Evolutionary conservation across 2,888 invertebrate genomes (phyloP).

Genomic region (Apamea epomidion): DNA sequence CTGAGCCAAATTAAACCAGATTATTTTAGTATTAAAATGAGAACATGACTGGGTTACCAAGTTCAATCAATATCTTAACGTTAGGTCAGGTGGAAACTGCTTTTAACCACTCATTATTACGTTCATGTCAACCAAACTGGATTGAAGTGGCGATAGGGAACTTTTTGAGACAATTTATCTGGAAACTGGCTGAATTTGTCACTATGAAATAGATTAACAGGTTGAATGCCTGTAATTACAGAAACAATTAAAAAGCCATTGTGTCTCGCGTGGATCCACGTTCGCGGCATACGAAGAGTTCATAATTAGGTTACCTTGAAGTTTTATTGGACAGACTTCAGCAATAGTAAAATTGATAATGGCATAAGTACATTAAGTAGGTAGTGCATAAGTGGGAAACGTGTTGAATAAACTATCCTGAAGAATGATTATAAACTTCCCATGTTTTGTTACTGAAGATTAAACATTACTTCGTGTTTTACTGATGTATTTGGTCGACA

Average conservation of each 20-base stretch:
- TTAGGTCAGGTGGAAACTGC: constrained; percentile 54
- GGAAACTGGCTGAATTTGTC: constrained; percentile 1
- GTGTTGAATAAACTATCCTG: constrained; percentile 51
- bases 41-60: constrained; percentile 57
- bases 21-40: constrained; percentile 50
- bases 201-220: neutral
- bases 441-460: constrained; percentile 20
- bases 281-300: no score
- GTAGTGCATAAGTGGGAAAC: neutral
- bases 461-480: constrained; percentile 38
- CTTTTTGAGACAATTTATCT: constrained; percentile 1
- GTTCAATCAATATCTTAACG: constrained; percentile 56
- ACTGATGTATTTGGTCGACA: neutral
- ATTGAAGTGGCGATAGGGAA: constrained; percentile 3
- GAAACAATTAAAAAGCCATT: no score
- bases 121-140: constrained; percentile 27
- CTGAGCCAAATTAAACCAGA: constrained; percentile 56
- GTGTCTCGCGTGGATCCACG: no score
- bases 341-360: constrained; percentile 4
- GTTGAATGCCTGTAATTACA: no score
- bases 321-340: constrained; percentile 15
- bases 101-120: constrained; percentile 28
- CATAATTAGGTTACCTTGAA: constrained; percentile 31
- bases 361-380: neutral
- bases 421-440: constrained; percentile 64